Base-by-base conservation (phyloP, 2,888 invertebrate species). In the Dione juno region DNA sequence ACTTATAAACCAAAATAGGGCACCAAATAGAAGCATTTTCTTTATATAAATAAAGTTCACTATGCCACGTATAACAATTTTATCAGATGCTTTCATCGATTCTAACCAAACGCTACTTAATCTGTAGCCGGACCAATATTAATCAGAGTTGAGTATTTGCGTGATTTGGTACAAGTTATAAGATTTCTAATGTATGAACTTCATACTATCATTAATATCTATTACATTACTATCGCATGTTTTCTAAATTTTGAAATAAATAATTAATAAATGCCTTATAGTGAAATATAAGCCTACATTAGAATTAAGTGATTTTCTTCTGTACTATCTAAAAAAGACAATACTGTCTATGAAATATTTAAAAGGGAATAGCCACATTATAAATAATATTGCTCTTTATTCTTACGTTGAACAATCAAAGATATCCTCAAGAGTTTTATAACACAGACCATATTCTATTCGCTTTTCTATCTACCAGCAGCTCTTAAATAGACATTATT, bases 41-140 rank as follows among this genome's bases (percentile, higher is more conserved):
- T 10, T 14, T 43, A 59, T 10, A 45, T 45, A 43, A 45, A 11
- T 43, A 10, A 13, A 28, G 9, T 54, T 54, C n/a, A n/a, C 9
- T 35, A 35, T 54, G 9, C 9, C 16, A 10, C 50, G 6, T 54
- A 35, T 54, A 54, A 21, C 43, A 43, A 9, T 67, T 73, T 70
- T 74, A 74, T 76, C 75, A 70, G 66, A 76, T 75, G 82, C 78
- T 81, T 80, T 81, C 81, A 83, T 80, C 76, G 80, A 80, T 79
- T 81, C 79, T 79, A 79, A 78, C 79, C 81, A 81, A 81, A 81
- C 77, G 81, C 80, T 78, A 75, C 79, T 82, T 81, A 84, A 85
- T 84, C 81, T 80, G 78, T 78, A 81, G 78, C 79, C 71, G 76
- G 75, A 74, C 75, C 77, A 77, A 80, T 81, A 80, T 81, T 81